These are phyloP conservation scores for Temnothorax curvispinosus DNA, from an alignment of 1,140 invertebrate genomes.

Conservation along the genomic window DNA sequence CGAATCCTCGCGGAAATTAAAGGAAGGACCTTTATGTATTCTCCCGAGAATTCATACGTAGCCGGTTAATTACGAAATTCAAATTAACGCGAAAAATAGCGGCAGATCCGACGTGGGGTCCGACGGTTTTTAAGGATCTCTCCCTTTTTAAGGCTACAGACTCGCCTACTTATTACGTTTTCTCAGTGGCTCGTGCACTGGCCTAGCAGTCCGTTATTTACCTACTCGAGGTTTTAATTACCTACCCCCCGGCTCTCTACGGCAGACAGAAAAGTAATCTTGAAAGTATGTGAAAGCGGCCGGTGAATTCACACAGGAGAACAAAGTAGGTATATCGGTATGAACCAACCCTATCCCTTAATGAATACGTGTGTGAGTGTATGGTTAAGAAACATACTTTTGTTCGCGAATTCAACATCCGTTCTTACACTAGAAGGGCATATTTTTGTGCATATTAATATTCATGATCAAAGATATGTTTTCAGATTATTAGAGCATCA, in stretches of 20 bases:
- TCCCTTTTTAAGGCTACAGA: constrained; percentile 83
- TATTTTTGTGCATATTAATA: background rate
- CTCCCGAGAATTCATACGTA: constrained; percentile 81
- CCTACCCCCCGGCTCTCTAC: constrained; percentile 70
- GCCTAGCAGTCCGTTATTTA: constrained; percentile 85
- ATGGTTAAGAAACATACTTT: constrained; percentile 36
- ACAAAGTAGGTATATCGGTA: constrained; percentile 74
- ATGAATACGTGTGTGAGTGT: constrained; percentile 58
- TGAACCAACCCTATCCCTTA: constrained; percentile 67
- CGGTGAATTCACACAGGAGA: constrained; percentile 67
- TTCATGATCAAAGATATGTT: background rate
- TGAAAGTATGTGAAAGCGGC: constrained; percentile 75
- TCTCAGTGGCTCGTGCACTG: constrained; percentile 70
- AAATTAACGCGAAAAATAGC: constrained; percentile 86
- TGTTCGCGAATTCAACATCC: background rate
- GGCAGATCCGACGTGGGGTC: constrained; percentile 78
- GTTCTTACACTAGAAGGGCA: background rate
- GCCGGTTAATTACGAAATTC: constrained; percentile 86
- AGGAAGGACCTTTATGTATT: constrained; percentile 83
- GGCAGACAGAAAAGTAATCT: constrained; percentile 76
- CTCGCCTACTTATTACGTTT: constrained; percentile 80
- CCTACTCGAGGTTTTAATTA: constrained; percentile 86
- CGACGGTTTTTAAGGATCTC: constrained; percentile 82
- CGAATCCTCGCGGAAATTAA: constrained; percentile 84
- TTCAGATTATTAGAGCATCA: background rate